Conservation (phyloP, 2,113 vertebrate genomes). For the Plectropomus leopardus region DNA sequence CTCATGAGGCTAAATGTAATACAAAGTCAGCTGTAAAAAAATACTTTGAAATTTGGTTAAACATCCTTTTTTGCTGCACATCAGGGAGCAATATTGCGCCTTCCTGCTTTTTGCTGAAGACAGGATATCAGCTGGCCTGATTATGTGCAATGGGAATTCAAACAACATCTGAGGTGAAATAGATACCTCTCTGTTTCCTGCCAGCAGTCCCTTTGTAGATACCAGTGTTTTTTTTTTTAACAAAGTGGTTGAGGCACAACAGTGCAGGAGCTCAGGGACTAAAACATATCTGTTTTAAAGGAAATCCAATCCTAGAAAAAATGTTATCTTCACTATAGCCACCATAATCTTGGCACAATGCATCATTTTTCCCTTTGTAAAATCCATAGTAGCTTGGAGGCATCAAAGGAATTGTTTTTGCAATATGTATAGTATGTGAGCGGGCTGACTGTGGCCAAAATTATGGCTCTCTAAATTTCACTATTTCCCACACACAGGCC, state of each 20-base stretch:
- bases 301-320: slow-evolving; percentile 41
- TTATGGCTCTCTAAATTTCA: not conserved
- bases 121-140: slow-evolving; percentile 52
- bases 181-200: slow-evolving; percentile 58
- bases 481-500: not conserved
- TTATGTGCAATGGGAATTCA: slow-evolving; percentile 62
- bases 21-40: not conserved
- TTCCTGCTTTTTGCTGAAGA: slow-evolving; percentile 34
- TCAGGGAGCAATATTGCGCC: slow-evolving; percentile 13
- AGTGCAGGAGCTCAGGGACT: slow-evolving; percentile 9
- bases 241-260: slow-evolving; percentile 41
- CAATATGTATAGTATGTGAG: slow-evolving; percentile 13
- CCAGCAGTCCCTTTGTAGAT: slow-evolving; percentile 30
- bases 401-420: slow-evolving; percentile 30
- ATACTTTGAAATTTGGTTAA: not conserved
- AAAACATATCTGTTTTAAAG: slow-evolving; percentile 44
- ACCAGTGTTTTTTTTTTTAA: slow-evolving; percentile 26
- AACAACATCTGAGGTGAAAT: slow-evolving; percentile 57
- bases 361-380: slow-evolving; percentile 24
- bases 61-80: slow-evolving; percentile 27
- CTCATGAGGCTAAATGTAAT: not conserved
- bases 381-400: slow-evolving; percentile 35
- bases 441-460: slow-evolving; percentile 16
- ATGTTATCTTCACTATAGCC: slow-evolving; percentile 10
- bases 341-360: slow-evolving; percentile 16